Evolutionary conservation across 2,888 invertebrate species (phyloP), one percentile per base, ranked within the genome.

Genomic region (Idaea dimidiata): DNA sequence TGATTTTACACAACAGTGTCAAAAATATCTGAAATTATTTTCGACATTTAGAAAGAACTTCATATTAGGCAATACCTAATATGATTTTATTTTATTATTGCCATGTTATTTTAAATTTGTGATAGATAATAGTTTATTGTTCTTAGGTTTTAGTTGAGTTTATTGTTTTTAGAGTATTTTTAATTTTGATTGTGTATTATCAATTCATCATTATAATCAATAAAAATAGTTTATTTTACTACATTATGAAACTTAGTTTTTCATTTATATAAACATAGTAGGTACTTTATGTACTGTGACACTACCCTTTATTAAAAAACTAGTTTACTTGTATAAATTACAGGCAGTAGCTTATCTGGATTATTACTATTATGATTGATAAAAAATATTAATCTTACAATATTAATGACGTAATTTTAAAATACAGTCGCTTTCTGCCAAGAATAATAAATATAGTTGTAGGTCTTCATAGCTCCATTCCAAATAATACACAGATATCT

Each of bases 131-230:
- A 43, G 55, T 58, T 55, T n/a, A 55, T n/a, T 6, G 17, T 57
- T 24, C 2, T n/a, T 54, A 58, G 32, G 31, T 63, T 58, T 66
- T 54, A 58, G 61, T 67, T 68, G 60, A 66, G 64, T 60, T 58
- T 58, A 32, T 58, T 58, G 16, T 58, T 24, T 33, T 10, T 18
- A 58, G 16, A 17, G 8, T 33, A 17, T 33, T 14, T 58, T 58
- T 32, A 16, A 31, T 58, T 31, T 58, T 58, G 43, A 43, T 58
- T 17, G 17, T 17, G 6, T 43, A 55, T 17, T 43, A 43, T 43
- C 54, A 59, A 64, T 57, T 17, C 10, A 43, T 43, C 54, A 59
- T 65, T 57, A 58, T 59, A 31, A 61, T 60, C 17, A 57, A 61
- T 43, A 43, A 43, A 43, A 43, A 43, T 43, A 43, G 43, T 8